phyloP scores from a whole-genome alignment of 2,888 invertebrate species.

The Parnassius glacialis region DNA sequence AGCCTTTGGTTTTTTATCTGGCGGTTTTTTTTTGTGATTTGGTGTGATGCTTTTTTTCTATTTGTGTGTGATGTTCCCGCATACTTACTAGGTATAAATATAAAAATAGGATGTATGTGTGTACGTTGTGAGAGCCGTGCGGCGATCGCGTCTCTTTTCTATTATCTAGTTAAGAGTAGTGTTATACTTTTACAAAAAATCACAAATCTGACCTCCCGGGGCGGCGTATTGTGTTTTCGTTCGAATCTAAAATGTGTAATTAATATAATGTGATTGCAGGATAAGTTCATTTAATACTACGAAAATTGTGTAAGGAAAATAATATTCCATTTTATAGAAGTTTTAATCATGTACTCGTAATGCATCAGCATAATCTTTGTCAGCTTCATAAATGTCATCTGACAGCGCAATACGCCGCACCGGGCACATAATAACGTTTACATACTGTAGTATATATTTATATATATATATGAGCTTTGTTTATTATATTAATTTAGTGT shows the following conservation, averaged over 20 bases:
- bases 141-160: constrained; percentile 69
- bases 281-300: neutral
- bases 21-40: constrained; percentile 48
- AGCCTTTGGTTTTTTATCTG: constrained; percentile 44
- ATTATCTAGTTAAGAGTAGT: constrained; percentile 75
- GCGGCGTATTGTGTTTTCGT: constrained; percentile 42
- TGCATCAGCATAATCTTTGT: neutral
- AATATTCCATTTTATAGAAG: neutral
- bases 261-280: neutral
- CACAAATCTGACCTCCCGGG: constrained; percentile 64
- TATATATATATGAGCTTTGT: constrained; percentile 72
- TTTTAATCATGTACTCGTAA: neutral
- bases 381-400: constrained; percentile 9
- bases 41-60: constrained; percentile 50
- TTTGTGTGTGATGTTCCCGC: constrained; percentile 46
- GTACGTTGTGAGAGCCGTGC: constrained; percentile 50
- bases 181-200: constrained; percentile 75
- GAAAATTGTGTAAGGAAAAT: neutral
- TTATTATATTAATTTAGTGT: constrained; percentile 60
- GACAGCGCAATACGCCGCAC: constrained; percentile 34
- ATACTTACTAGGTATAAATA: constrained; percentile 44
- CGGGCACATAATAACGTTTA: constrained; percentile 49
- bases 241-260: neutral
- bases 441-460: constrained; percentile 70
- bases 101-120: constrained; percentile 42